Conservation (phyloP, 1,140 invertebrate genomes). For the Drosophila hydei region DNA sequence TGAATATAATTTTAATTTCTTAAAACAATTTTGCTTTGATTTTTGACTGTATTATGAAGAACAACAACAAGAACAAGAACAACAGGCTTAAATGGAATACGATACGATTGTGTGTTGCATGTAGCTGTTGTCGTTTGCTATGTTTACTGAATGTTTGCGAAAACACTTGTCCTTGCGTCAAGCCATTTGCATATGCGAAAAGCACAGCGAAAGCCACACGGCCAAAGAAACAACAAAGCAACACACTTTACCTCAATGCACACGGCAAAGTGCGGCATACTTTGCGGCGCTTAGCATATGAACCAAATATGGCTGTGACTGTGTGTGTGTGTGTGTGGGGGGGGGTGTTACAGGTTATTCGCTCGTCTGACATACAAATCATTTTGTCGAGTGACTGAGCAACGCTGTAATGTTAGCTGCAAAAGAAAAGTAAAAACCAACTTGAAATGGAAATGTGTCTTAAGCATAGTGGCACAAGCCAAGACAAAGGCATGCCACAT, state of each 20-base stretch:
- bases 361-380: slow-evolving; percentile 76
- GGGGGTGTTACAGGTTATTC: slow-evolving; percentile 23
- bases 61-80: too few relatives aligned
- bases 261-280: slow-evolving; percentile 72
- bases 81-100: slow-evolving; percentile 35
- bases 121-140: neutral
- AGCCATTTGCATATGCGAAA: slow-evolving; percentile 76
- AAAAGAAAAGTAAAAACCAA: slow-evolving; percentile 9
- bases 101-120: slow-evolving; percentile 36
- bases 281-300: slow-evolving; percentile 67
- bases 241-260: slow-evolving; percentile 77
- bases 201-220: slow-evolving; percentile 52
- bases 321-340: slow-evolving; percentile 9
- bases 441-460: slow-evolving; percentile 44
- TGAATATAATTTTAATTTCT: too few relatives aligned
- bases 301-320: slow-evolving; percentile 19
- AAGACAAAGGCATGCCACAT: slow-evolving; percentile 18
- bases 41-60: slow-evolving; percentile 38
- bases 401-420: slow-evolving; percentile 52
- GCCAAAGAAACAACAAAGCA: slow-evolving; percentile 55
- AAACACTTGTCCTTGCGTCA: slow-evolving; percentile 70
- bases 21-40: neutral
- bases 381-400: slow-evolving; percentile 61
- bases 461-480: slow-evolving; percentile 12
- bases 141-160: slow-evolving; percentile 35